Evolutionary conservation across 2,797 vertebrate species (phyloP).

Genomic region (Diceros bicornis): DNA sequence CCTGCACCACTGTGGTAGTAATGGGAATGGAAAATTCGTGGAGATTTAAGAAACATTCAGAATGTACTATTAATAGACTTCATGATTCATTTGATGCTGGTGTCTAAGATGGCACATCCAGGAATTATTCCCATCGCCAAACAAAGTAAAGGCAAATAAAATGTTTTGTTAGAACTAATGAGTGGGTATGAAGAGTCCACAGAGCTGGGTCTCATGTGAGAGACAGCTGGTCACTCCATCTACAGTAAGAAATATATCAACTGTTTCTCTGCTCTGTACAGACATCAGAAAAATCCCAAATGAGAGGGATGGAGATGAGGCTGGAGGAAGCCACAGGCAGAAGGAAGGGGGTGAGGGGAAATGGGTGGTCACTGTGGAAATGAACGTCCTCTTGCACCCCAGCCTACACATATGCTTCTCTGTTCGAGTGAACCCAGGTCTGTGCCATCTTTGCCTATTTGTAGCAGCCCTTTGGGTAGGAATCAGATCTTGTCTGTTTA

Average conservation of each 20-base stretch:
- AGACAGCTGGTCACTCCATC: background rate
- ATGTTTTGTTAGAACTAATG: background rate
- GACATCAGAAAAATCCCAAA: background rate
- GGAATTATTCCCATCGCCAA: background rate
- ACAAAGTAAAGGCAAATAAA: background rate
- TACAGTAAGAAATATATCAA: background rate
- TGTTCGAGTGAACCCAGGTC: background rate
- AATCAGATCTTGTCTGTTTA: background rate
- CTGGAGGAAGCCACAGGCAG: background rate
- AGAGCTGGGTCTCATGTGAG: background rate
- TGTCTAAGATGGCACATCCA: background rate
- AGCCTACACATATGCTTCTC: background rate
- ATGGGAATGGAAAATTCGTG: background rate
- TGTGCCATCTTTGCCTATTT: too few species aligned
- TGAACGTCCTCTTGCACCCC: background rate
- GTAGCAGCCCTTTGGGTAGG: background rate
- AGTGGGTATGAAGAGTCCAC: background rate
- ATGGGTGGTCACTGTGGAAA: background rate
- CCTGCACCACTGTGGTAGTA: background rate
- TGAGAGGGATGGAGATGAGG: background rate
- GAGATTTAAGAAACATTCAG: background rate
- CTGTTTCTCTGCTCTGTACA: background rate
- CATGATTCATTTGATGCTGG: background rate
- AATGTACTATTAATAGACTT: background rate
- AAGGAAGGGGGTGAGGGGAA: background rate